Evolutionary conservation across 2,113 vertebrate species (phyloP).

Genomic region (Cathartes aura): DNA sequence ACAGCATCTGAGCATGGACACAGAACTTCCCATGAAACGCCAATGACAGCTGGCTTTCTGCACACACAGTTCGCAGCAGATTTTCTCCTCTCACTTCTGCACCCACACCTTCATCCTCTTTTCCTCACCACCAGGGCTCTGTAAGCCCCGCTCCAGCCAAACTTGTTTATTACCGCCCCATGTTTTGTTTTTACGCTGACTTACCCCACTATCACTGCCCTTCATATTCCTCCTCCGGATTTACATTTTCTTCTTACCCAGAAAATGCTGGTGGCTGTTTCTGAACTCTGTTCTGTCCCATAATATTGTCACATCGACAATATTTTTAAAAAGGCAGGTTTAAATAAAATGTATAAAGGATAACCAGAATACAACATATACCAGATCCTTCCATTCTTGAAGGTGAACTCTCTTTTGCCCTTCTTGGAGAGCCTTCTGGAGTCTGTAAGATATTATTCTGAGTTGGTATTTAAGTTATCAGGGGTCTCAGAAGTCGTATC

Average conservation of each 20-base stretch:
- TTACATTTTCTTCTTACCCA: neutral
- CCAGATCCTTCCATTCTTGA: neutral
- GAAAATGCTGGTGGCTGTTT: neutral
- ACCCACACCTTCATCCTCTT: neutral
- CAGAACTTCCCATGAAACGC: neutral
- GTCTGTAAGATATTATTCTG: neutral
- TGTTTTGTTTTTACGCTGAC: neutral
- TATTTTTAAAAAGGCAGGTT: neutral
- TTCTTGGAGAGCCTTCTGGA: neutral
- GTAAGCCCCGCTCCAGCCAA: neutral
- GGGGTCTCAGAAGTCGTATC: neutral
- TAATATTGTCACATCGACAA: neutral
- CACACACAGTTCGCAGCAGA: neutral
- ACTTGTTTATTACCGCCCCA: fast-evolving
- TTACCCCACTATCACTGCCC: neutral
- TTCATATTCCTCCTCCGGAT: neutral
- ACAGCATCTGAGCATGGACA: fast-evolving
- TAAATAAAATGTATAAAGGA: neutral
- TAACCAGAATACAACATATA: neutral
- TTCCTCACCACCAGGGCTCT: fast-evolving
- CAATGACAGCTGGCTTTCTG: neutral
- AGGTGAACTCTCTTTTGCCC: neutral
- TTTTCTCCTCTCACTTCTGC: neutral
- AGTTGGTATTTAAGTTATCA: neutral
- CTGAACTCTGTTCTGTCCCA: neutral